Percentiles rank a stretch among this genome's conserved stretches.
Conservation (phyloP, 2,888 invertebrate species). For the Andricus quercusramuli region DNA sequence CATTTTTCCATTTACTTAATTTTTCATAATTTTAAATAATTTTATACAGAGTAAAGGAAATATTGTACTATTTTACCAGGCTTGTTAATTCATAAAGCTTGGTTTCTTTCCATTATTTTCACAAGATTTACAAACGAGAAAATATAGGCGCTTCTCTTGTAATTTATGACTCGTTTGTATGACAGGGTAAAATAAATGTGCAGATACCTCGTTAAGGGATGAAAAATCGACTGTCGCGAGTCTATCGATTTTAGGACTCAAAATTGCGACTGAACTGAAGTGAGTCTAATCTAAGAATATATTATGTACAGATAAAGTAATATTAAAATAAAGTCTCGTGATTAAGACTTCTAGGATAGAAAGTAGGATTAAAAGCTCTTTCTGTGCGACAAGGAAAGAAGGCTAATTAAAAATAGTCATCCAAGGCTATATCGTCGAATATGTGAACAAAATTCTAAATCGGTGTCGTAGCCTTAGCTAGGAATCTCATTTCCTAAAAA, state of each 20-base stretch:
- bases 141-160: background rate
- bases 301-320: conserved; percentile 16
- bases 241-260: background rate
- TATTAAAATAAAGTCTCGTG: background rate
- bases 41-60: too few relatives aligned
- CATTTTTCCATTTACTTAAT: background rate
- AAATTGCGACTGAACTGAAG: background rate
- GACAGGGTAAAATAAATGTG: background rate
- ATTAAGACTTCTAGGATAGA: background rate
- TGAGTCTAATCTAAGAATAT: background rate
- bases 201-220: background rate
- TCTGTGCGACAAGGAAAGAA: background rate
- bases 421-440: background rate
- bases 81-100: background rate
- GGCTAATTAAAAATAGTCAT: background rate
- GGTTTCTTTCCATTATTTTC: background rate
- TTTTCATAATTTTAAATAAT: background rate
- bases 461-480: conserved; percentile 15
- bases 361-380: background rate
- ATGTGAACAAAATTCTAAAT: conserved; percentile 28
- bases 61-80: background rate
- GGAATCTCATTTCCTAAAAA: background rate
- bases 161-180: background rate
- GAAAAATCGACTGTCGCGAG: background rate
- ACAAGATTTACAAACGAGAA: background rate